A percentile compares a stretch with the other conserved stretches of the same genome.
Conservation (phyloP, 2,797 vertebrate genomes). For the Calcarius lapponicus region DNA sequence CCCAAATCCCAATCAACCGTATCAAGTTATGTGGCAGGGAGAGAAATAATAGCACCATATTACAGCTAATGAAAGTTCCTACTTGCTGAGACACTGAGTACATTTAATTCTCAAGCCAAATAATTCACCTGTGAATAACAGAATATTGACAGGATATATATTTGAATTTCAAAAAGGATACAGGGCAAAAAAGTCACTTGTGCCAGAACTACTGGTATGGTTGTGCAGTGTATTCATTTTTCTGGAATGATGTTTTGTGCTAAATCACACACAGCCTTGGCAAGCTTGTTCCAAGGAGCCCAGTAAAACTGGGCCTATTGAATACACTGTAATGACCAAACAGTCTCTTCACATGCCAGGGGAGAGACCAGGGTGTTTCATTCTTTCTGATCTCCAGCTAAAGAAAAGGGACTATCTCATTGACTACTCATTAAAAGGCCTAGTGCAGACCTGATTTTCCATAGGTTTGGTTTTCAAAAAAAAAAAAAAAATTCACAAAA, state of each 20-base stretch:
- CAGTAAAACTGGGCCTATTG: background rate
- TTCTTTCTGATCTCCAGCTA: background rate
- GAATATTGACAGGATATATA: background rate
- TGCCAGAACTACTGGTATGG: background rate
- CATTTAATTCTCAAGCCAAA: background rate
- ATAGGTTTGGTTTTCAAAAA: background rate
- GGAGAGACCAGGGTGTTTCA: accelerated
- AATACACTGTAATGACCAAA: background rate
- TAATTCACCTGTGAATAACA: background rate
- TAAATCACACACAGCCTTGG: background rate
- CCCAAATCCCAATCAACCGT: accelerated
- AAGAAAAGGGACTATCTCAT: background rate
- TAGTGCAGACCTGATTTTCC: background rate
- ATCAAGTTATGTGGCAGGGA: background rate
- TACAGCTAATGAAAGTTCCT: background rate
- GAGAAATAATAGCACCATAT: background rate
- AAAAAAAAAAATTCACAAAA: background rate
- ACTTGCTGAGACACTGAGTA: background rate
- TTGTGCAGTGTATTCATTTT: background rate
- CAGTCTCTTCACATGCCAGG: accelerated
- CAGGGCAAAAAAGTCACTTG: background rate
- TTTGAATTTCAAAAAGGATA: background rate
- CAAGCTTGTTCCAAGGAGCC: background rate
- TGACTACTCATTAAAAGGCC: background rate
- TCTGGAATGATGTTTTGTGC: background rate